phyloP scores from a whole-genome alignment of 2,888 invertebrate genomes.

The Scaptomyza flava region DNA sequence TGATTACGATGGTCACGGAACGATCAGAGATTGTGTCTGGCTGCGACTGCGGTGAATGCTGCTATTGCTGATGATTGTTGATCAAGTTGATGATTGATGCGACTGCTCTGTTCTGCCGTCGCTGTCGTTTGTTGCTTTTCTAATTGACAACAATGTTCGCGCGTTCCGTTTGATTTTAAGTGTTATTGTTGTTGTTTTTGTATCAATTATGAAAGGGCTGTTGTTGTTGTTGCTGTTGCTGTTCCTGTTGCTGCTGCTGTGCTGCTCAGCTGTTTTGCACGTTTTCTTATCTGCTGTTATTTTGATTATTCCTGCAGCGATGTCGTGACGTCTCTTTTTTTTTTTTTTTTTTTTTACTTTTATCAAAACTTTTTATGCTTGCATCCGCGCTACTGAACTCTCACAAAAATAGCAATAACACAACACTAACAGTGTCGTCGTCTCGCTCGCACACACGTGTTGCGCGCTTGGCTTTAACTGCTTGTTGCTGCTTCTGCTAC shows the following conservation, averaged over 20 bases:
- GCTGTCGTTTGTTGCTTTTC: slow-evolving; percentile 27
- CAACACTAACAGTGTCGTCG: slow-evolving; percentile 22
- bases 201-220: slow-evolving; percentile 27
- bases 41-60: slow-evolving; percentile 20
- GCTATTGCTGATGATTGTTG: slow-evolving; percentile 30
- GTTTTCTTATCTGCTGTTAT: slow-evolving; percentile 53
- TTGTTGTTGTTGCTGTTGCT: slow-evolving; percentile 9
- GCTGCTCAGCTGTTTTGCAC: slow-evolving; percentile 73
- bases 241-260: slow-evolving; percentile 23
- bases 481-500: slow-evolving; percentile 25
- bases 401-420: not conserved
- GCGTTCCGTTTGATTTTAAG: slow-evolving; percentile 19
- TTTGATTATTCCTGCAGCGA: slow-evolving; percentile 37
- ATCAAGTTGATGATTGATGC: slow-evolving; percentile 8
- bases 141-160: slow-evolving; percentile 67
- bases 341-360: slow-evolving; percentile 21
- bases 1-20: slow-evolving; percentile 54
- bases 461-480: slow-evolving; percentile 50
- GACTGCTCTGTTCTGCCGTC: slow-evolving; percentile 33
- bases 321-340: slow-evolving; percentile 37
- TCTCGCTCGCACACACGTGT: slow-evolving; percentile 55
- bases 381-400: slow-evolving; percentile 23
- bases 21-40: slow-evolving; percentile 43
- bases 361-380: slow-evolving; percentile 35
- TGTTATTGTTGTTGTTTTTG: slow-evolving; percentile 32